Base-by-base conservation (phyloP, 2,113 vertebrate genomes). In the Genyomyrus donnyi region DNA sequence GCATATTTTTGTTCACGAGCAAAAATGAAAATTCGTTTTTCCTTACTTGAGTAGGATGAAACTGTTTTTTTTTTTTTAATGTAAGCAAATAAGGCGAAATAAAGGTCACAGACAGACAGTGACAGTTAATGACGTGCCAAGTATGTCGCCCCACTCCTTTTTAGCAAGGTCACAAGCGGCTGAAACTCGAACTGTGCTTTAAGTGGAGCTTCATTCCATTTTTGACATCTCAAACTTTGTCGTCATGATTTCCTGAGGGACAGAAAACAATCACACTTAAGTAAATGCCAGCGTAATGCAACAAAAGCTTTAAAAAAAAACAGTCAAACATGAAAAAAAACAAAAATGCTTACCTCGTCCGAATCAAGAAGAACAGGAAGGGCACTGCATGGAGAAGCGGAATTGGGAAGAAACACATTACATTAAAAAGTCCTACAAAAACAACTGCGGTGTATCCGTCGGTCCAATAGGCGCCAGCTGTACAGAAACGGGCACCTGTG, bases 151-250 rank as follows among this genome's bases (percentile, higher is more conserved):
- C 46, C 27, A 11, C 85, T 53, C 13, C 5, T 87, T 27, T 5
- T 39, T 19, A n/a, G 50, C 15, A 87, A 35, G 85, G 85, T 56
- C 48, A 56, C 13, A 27, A 31, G 27, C 13, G 31, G 50, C 15
- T 53, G 17, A 87, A 6, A 39, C 27, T 35, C 15, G 0, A 53
- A 35, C 50, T 24, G 11, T 15, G n/a, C 31, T 13, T 15, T 8
- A 53, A 53, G 13, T 10, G 48, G 2, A n/a, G 27, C 58, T 31
- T 96, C 93, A 97, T 92, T 97, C 97, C 95, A 97, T 96, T 94
- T 98, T 97, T 77, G 97, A 97, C 95, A 97, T 97, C 94, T 97
- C 97, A 88, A 96, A 97, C 94, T 96, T 97, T 88, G 96, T 97
- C n/a, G 97, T 97, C 96, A 97, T 96, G 90, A 97, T 97, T 95